Evolutionary conservation across 1,140 invertebrate genomes (phyloP).

Genomic region (Drosophila biarmipes): DNA sequence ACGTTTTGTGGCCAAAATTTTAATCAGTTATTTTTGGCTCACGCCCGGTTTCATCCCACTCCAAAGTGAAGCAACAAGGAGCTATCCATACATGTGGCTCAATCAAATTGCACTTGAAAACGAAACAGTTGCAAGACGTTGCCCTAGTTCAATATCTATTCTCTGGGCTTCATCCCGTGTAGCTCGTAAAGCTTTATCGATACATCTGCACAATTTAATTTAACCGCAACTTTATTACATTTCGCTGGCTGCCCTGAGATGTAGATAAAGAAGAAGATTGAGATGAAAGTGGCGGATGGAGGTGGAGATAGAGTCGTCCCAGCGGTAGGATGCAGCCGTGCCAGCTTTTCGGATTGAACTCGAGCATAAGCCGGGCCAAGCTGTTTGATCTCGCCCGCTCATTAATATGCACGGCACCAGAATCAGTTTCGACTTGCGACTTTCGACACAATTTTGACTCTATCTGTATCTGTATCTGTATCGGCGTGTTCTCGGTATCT

Average conservation of each 20-base stretch:
- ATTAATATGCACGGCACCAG: constrained; percentile 75
- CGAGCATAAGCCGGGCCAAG: constrained; percentile 2
- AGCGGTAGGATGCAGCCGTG: constrained; percentile 58
- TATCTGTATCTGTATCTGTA: constrained; percentile 33
- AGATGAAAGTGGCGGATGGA: neutral
- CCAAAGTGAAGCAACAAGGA: neutral
- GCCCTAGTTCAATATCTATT: constrained; percentile 2
- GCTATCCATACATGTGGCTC: neutral
- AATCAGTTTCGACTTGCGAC: constrained; percentile 75
- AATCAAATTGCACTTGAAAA: constrained; percentile 10
- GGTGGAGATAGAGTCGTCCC: neutral
- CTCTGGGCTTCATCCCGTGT: neutral
- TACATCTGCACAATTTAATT: constrained; percentile 81
- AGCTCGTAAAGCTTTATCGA: constrained; percentile 70
- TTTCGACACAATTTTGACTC: constrained; percentile 77
- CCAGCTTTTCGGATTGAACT: constrained; percentile 4
- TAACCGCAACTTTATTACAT: constrained; percentile 80
- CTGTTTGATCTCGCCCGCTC: constrained; percentile 67
- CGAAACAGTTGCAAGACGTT: neutral
- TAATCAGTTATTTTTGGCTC: constrained; percentile 59
- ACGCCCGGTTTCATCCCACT: neutral
- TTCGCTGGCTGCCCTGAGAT: constrained; percentile 32
- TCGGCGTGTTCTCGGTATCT: neutral
- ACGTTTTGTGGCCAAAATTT: constrained; percentile 75
- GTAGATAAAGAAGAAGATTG: neutral